These are phyloP conservation scores for Monochamus saltuarius DNA, from an alignment of 1,140 invertebrate genomes.

Conservation along the genomic window DNA sequence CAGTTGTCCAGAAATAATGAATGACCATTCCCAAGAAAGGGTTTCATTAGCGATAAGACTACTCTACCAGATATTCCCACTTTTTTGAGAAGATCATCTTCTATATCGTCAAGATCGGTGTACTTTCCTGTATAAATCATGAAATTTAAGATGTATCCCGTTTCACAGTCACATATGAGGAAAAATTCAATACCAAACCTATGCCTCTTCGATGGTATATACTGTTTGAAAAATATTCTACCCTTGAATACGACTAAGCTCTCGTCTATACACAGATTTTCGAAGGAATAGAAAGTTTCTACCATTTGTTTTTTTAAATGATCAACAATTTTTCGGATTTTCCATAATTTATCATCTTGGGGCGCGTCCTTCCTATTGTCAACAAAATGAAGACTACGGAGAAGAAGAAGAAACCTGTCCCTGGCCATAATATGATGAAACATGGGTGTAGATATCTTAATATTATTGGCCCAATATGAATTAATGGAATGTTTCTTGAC, in stretches of 20 bases:
- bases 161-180: conserved; percentile 10
- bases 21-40: conserved; percentile 43
- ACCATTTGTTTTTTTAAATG: conserved; percentile 1
- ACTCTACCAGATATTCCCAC: conserved; percentile 39
- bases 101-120: conserved; percentile 4
- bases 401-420: conserved; percentile 1
- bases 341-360: conserved; percentile 21
- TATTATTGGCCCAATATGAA: too few relatives aligned
- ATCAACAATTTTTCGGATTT: conserved; percentile 8
- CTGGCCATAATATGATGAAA: not conserved
- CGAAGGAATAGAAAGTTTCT: conserved; percentile 25
- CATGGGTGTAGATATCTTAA: too few relatives aligned
- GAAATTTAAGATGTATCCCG: conserved; percentile 18
- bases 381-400: conserved; percentile 3
- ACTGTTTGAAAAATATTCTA: conserved; percentile 47
- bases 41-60: conserved; percentile 42
- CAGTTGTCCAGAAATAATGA: conserved; percentile 48
- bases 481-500: too few relatives aligned
- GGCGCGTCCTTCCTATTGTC: conserved; percentile 23
- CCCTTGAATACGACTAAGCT: conserved; percentile 45
- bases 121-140: conserved; percentile 17
- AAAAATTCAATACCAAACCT: conserved; percentile 24
- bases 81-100: not conserved
- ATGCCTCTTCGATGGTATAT: conserved; percentile 44
- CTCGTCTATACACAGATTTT: conserved; percentile 35